Conservation (phyloP, 2,113 vertebrate species). For the Jacana jacana region DNA sequence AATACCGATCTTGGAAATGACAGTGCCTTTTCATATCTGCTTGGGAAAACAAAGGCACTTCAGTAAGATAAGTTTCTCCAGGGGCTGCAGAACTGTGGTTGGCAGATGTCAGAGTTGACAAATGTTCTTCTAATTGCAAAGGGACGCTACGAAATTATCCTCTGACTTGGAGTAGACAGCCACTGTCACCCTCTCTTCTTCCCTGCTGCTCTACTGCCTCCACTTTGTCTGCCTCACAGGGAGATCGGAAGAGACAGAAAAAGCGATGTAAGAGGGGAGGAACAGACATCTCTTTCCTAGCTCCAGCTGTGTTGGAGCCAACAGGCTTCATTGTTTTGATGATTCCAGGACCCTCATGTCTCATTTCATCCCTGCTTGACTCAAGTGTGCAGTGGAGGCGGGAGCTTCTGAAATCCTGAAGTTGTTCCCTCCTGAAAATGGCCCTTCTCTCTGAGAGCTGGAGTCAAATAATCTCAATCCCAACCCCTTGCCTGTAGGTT, state of each 20-base stretch:
- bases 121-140: constrained; percentile 17
- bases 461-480: neutral
- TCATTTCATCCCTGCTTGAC: neutral
- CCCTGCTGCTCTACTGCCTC: constrained; percentile 52
- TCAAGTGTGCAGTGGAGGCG: neutral
- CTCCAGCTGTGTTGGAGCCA: constrained; percentile 35
- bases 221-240: constrained; percentile 38
- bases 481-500: neutral
- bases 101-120: neutral
- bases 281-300: neutral
- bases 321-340: constrained; percentile 10
- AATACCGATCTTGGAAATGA: neutral
- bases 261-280: neutral
- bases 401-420: neutral
- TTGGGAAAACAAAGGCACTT: neutral
- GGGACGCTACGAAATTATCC: neutral
- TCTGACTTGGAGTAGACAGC: neutral
- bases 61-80: neutral
- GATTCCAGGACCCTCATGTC: neutral
- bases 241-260: constrained; percentile 22
- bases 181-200: neutral
- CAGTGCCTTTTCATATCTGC: neutral
- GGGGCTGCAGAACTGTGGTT: neutral
- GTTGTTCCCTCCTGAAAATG: neutral
- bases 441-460: neutral